Evolutionary conservation across 2,888 invertebrate species (phyloP), one percentile per base, ranked within the genome.

Genomic region (Minunthozetes semirufus): DNA sequence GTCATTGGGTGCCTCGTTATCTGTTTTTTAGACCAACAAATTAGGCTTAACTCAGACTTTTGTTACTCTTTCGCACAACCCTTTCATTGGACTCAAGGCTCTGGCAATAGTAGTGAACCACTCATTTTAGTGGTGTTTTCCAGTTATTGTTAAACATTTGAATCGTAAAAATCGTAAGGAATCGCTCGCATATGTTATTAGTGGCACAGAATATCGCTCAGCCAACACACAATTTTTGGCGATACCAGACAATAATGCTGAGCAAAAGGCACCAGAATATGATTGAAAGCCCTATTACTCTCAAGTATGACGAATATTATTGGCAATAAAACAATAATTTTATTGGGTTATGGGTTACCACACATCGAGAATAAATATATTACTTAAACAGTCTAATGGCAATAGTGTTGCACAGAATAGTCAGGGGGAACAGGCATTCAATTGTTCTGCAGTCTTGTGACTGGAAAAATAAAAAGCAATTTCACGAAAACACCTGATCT

Each of bases 261-360:
- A 8, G 25, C 9, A 13, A 56, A 19, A 56, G 19, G 19, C 22
- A 19, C 56, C n/a, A 22, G 13, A 11, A 56, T 19, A 68, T 68
- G 68, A 68, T 68, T 68, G 42, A 68, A 68, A 68, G 68, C 42
- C 19, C 22, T 42, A 68, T 68, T 68, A 68, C 68, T 68, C 25
- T 13, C 33, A 15, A 13, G 15, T 46, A 68, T 68, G 68, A 68
- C 68, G n/a, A 68, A 68, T 68, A 68, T 68, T 68, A 68, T 68
- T 68, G 68, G 68, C 68, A 42, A 68, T 68, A 68, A 68, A 68
- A 42, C 68, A 68, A 68, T 68, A 38, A 68, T 42, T 68, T 42
- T 68, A 68, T 68, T 68, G 42, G 68, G 19, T 61, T 61, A 53
- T 68, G 42, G 68, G 19, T 56, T 61, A 68, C 68, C 68, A 68